phyloP scores from a whole-genome alignment of 37 sponge, comb jelly and placozoan species.

The Beroe ovata region DNA sequence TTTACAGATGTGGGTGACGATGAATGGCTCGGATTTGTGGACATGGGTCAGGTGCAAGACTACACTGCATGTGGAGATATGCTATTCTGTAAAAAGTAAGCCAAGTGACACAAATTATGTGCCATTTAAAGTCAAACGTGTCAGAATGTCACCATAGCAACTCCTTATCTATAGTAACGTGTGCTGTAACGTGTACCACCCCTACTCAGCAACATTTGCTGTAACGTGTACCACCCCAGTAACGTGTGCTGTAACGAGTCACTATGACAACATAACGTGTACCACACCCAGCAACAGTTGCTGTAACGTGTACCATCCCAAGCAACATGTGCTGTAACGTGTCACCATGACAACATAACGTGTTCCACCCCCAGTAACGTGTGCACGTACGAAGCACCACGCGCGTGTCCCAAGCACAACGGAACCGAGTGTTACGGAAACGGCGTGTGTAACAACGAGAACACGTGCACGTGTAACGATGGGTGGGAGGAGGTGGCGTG shows the following conservation, averaged over 20 bases:
- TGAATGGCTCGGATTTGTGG: background rate
- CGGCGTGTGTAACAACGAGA: conserved; percentile 53
- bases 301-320: background rate
- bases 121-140: too few species aligned
- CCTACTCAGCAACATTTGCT: background rate
- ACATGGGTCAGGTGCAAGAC: background rate
- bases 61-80: background rate
- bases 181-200: too few species aligned
- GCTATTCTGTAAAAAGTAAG: conserved; percentile 15
- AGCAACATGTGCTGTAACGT: background rate
- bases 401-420: background rate
- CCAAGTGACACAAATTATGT: background rate
- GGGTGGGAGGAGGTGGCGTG: conserved; percentile 18
- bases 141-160: too few species aligned
- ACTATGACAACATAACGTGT: too few species aligned
- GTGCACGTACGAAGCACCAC: conserved; percentile 54
- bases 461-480: background rate
- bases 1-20: too few species aligned
- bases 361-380: background rate
- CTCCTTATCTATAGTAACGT: too few species aligned
- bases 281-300: background rate
- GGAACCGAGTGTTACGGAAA: conserved; percentile 22
- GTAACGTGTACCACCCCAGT: background rate
- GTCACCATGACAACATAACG: too few species aligned
- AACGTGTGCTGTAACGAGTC: background rate